These are phyloP conservation scores for Pungitius pungitius DNA, from an alignment of 2,113 vertebrate genomes.

Conservation along the genomic window DNA sequence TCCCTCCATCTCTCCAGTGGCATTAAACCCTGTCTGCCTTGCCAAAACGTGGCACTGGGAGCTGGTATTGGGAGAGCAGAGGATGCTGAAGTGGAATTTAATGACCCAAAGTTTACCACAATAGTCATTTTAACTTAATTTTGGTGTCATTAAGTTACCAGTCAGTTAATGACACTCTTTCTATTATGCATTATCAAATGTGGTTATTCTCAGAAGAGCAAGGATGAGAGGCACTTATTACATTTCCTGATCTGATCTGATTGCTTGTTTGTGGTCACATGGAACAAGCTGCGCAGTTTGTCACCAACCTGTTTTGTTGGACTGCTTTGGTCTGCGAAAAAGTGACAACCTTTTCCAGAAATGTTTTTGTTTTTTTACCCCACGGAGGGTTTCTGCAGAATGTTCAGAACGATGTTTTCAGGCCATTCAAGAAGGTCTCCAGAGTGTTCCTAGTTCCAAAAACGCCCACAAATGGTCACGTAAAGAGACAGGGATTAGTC, in stretches of 20 bases:
- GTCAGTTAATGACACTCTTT: slow-evolving; percentile 45
- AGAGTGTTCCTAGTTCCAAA: not conserved
- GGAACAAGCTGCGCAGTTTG: slow-evolving; percentile 13
- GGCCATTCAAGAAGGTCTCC: not conserved
- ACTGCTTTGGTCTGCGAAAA: slow-evolving; percentile 9
- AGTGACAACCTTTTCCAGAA: not conserved
- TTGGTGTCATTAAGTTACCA: slow-evolving; percentile 44
- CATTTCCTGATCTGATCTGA: slow-evolving; percentile 44
- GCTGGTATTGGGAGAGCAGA: slow-evolving; percentile 31
- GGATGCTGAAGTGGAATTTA: slow-evolving; percentile 57
- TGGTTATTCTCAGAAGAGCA: slow-evolving; percentile 49
- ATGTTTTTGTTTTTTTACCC: not conserved
- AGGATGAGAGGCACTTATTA: slow-evolving; percentile 40
- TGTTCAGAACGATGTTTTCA: not conserved
- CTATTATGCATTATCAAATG: slow-evolving; percentile 47
- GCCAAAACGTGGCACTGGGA: slow-evolving; percentile 35
- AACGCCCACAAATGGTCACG: slow-evolving; percentile 13
- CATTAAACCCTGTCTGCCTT: slow-evolving; percentile 56
- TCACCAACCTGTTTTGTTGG: not conserved
- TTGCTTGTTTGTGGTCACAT: slow-evolving; percentile 47
- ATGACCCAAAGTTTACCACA: slow-evolving; percentile 58
- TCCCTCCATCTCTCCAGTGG: slow-evolving; percentile 47
- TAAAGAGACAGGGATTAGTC: slow-evolving; percentile 23
- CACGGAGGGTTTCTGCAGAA: not conserved
- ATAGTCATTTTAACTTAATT: slow-evolving; percentile 58